Conservation (phyloP, 2,888 invertebrate genomes). For the Drosophila antonietae region DNA sequence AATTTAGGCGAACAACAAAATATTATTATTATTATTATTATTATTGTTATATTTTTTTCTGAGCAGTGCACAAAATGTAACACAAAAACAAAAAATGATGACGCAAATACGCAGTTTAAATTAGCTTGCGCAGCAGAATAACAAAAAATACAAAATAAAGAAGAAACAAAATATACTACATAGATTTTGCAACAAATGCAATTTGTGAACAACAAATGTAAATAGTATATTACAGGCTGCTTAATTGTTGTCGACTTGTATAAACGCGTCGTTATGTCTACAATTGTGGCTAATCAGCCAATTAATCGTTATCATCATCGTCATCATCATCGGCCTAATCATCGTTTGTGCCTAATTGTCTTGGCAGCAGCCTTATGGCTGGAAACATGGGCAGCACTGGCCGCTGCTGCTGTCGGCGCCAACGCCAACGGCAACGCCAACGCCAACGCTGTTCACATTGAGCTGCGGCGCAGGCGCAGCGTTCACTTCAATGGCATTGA, state of each 20-base stretch:
- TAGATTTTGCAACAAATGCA: slow-evolving; percentile 60
- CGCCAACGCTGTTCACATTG: slow-evolving; percentile 69
- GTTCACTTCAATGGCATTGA: slow-evolving; percentile 82
- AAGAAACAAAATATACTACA: neutral
- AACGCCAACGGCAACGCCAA: neutral
- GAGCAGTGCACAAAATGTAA: slow-evolving; percentile 53
- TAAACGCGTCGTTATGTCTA: slow-evolving; percentile 57
- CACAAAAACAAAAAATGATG: slow-evolving; percentile 53
- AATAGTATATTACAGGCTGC: slow-evolving; percentile 48
- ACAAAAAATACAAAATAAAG: neutral
- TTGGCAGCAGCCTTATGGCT: slow-evolving; percentile 62
- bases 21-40: slow-evolving; percentile 6
- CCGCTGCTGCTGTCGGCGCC: slow-evolving; percentile 4
- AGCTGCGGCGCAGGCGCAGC: slow-evolving; percentile 82
- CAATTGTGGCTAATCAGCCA: slow-evolving; percentile 37
- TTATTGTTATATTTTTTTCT: neutral
- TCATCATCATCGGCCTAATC: slow-evolving; percentile 33
- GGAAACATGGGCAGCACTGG: slow-evolving; percentile 41
- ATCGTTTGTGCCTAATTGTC: slow-evolving; percentile 60
- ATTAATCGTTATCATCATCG: slow-evolving; percentile 33
- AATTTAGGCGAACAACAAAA: slow-evolving; percentile 27
- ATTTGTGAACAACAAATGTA: slow-evolving; percentile 58
- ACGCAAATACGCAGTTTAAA: slow-evolving; percentile 61
- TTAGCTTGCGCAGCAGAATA: slow-evolving; percentile 48
- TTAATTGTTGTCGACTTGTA: slow-evolving; percentile 49